Percentiles rank a stretch among this genome's conserved stretches.
Evolutionary conservation across 2,888 invertebrate species (phyloP).

Genomic region (Kuschelorhynchus macadamiae): DNA sequence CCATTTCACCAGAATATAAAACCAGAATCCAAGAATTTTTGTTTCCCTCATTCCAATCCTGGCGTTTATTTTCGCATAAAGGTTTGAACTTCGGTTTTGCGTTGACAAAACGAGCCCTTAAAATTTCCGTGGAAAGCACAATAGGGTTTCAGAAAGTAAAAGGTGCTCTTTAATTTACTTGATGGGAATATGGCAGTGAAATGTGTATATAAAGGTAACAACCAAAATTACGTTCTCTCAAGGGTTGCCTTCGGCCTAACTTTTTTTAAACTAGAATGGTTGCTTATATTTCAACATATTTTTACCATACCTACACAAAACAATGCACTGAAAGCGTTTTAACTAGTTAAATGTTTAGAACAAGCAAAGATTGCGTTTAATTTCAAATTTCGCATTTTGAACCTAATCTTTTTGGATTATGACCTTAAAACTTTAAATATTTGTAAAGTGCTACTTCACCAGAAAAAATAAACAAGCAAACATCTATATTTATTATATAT

Average conservation of each 20-base stretch:
- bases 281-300: background rate
- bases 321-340: no score
- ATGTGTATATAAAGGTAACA: conserved; percentile 37
- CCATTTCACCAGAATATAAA: no score
- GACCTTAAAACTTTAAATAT: background rate
- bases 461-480: no score
- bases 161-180: conserved; percentile 43
- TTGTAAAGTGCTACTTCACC: background rate
- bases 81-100: conserved; percentile 35
- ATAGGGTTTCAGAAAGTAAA: conserved; percentile 38
- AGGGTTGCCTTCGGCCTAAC: conserved; percentile 14
- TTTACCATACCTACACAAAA: no score
- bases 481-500: no score
- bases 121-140: conserved; percentile 36
- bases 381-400: no score
- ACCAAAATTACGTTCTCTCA: conserved; percentile 32
- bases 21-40: no score
- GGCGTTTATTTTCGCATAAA: conserved; percentile 17
- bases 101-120: conserved; percentile 37
- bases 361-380: no score
- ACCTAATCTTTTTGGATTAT: no score
- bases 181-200: conserved; percentile 29
- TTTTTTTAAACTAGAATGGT: conserved; percentile 17
- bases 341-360: no score
- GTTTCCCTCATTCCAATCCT: no score